phyloP scores from a whole-genome alignment of 2,888 invertebrate species.

The Panopea generosa region DNA sequence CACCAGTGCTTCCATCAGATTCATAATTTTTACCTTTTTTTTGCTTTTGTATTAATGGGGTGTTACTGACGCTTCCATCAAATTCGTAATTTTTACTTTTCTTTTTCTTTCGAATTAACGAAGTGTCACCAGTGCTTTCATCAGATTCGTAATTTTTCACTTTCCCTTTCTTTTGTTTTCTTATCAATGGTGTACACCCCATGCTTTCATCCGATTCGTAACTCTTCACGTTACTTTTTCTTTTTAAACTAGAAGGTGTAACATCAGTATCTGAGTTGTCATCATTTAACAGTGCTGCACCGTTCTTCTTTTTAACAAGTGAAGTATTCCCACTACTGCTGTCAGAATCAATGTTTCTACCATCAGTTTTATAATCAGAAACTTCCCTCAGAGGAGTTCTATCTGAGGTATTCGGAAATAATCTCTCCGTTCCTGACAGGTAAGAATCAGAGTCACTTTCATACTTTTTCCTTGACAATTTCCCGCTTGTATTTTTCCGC shows the following conservation, averaged over 20 bases:
- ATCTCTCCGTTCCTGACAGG: too few species aligned
- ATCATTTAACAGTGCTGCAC: neutral
- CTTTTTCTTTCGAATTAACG: slow-evolving; percentile 1
- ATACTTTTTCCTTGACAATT: slow-evolving; percentile 1
- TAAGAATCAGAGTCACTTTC: neutral
- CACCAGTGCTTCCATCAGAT: slow-evolving; percentile 9
- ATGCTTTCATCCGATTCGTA: slow-evolving; percentile 6
- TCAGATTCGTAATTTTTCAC: slow-evolving; percentile 5
- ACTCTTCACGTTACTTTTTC: neutral
- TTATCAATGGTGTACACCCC: slow-evolving; percentile 22
- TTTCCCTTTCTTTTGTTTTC: slow-evolving; percentile 7
- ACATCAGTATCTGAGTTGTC: neutral
- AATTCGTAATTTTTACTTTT: neutral
- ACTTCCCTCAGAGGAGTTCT: too few species aligned
- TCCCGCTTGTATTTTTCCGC: neutral
- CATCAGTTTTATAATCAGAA: too few species aligned
- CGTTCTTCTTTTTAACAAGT: slow-evolving; percentile 10
- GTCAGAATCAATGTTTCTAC: slow-evolving; percentile 11
- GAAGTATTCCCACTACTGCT: slow-evolving; percentile 16
- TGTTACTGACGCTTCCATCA: slow-evolving; percentile 1
- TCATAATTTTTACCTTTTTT: neutral
- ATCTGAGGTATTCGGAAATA: too few species aligned
- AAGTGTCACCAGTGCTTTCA: slow-evolving; percentile 9
- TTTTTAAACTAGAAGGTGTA: neutral
- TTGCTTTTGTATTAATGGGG: neutral